Evolutionary conservation across 1,140 invertebrate species (phyloP), one percentile per base, ranked within the genome.

Genomic region (Zaprionus camerounensis): DNA sequence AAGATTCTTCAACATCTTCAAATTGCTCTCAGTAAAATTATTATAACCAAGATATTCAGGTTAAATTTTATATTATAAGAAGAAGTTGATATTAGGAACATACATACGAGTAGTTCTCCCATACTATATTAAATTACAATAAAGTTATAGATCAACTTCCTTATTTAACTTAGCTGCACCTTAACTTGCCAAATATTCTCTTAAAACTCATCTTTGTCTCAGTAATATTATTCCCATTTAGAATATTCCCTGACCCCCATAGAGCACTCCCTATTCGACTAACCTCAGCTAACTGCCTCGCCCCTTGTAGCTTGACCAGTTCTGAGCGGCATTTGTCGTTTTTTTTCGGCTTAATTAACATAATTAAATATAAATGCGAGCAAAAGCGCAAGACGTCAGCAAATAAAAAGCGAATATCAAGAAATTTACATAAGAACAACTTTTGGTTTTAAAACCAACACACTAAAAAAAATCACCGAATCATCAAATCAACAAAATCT

Each of bases 331-430:
- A 38, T 51, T 51, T 53, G 44, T 24, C 22, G 71, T 61, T 82
- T 83, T 63, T 63, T 80, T 72, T 61, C 69, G 76, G 63, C 80
- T 83, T 62, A 85, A 90, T 90, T 90, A 90, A 77, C 85, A 90
- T 90, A 90, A 80, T 87, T 87, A 87, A 87, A 82, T 82, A 80
- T 76, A 86, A 90, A 90, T 83, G 71, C 86, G 73, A 85, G 81
- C 85, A 88, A 65, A 75, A 53, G 57, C 65, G 44, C 63, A 71
- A 70, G 44, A 67, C 53, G 55, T 70, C 62, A 62, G 51, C 71
- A 77, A 46, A 22, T 31, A 41, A 64, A 64, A 71, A 65, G 46
- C 73, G 36, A 70, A 82, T 78, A 71, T 63, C 67, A 82, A 65
- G 5, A 49, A 57, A 86, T 88, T 90, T 70, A 74, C 81, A 88